Percentiles rank a stretch among this genome's conserved stretches.
Conservation (phyloP, 2,113 vertebrate genomes). For the Alosa alosa region DNA sequence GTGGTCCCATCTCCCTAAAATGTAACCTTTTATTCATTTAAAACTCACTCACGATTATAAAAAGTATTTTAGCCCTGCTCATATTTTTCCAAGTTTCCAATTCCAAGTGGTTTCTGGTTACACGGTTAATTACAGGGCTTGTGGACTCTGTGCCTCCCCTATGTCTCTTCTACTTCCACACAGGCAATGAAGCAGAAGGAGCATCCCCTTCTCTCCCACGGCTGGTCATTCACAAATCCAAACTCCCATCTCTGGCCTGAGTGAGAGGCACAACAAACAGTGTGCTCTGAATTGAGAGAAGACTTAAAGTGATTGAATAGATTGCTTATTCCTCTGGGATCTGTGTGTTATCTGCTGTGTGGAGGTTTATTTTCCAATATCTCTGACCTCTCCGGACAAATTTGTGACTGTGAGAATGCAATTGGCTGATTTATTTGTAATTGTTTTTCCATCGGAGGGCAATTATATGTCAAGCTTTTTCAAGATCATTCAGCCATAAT, state of each 20-base stretch:
- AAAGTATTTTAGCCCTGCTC: background rate
- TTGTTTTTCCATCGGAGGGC: background rate
- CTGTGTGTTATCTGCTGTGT: background rate
- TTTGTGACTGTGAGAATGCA: conserved; percentile 28
- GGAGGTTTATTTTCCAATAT: background rate
- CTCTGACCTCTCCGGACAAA: background rate
- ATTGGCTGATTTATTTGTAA: conserved; percentile 12
- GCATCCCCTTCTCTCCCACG: background rate
- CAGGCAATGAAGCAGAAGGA: background rate
- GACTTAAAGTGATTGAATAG: background rate
- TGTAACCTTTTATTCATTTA: no score
- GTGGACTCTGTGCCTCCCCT: background rate
- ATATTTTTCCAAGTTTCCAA: background rate
- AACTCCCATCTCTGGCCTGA: background rate
- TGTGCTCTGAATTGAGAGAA: background rate
- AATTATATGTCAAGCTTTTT: conserved; percentile 16
- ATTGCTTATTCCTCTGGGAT: background rate
- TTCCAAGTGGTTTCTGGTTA: background rate
- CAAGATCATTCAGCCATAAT: background rate
- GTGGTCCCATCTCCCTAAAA: background rate
- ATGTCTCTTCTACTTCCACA: background rate
- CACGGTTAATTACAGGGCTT: background rate
- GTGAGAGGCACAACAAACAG: background rate
- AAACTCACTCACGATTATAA: background rate
- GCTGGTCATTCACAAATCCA: background rate